A percentile compares a stretch with the other conserved stretches of the same genome.
phyloP scores from a whole-genome alignment of 2,113 vertebrate genomes.

The Myanophis thanlyinensis region DNA sequence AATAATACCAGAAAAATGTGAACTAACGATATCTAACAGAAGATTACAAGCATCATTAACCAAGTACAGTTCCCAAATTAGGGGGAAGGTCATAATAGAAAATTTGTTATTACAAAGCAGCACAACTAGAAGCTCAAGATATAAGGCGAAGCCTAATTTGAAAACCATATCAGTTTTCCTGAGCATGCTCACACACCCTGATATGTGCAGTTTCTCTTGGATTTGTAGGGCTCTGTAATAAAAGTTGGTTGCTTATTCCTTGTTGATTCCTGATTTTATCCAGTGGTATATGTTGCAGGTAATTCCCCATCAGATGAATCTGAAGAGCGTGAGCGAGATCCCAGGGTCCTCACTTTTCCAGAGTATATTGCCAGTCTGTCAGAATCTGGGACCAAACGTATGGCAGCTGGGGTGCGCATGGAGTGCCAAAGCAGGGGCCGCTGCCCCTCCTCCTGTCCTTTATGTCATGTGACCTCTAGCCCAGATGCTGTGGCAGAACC shows the following conservation, averaged over 20 bases:
- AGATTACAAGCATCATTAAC: not conserved
- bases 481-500: constrained; percentile 78
- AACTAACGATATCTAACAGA: too few species aligned
- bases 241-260: not conserved
- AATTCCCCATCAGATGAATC: constrained; percentile 97
- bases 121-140: not conserved
- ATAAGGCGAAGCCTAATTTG: not conserved
- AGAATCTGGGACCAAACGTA: constrained; percentile 87
- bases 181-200: not conserved
- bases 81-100: not conserved
- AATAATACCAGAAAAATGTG: not conserved
- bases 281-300: constrained; percentile 68
- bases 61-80: not conserved
- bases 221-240: too few species aligned
- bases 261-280: not conserved
- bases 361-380: constrained; percentile 93
- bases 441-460: constrained; percentile 89
- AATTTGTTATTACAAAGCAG: not conserved
- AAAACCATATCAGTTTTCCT: not conserved
- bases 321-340: constrained; percentile 90
- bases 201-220: not conserved
- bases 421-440: constrained; percentile 92
- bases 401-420: constrained; percentile 90
- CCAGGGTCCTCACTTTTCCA: constrained; percentile 89
- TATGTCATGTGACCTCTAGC: constrained; percentile 84